Evolutionary conservation across 2,888 invertebrate species (phyloP), one percentile per base, ranked within the genome.

Genomic region (Andrena minutula): DNA sequence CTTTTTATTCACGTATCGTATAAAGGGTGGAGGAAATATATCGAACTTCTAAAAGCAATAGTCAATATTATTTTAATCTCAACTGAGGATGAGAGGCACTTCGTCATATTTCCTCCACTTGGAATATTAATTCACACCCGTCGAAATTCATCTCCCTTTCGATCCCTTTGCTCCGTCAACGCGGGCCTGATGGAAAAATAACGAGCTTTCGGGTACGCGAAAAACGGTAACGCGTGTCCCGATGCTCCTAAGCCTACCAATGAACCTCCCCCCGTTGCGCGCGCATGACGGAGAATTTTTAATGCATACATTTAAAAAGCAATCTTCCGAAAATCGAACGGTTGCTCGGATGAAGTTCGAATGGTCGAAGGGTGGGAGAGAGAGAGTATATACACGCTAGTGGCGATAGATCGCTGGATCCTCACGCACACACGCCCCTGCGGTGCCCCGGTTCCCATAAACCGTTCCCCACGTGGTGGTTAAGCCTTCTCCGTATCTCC

Each of bases 361-460:
- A 30, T 65, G 30, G 8, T 28, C 12, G 23, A 41, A 6, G 8
- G 5, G 58, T 2, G 28, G 20, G 41, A 32, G 20, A 63, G 35
- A 70, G 41, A 47, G 10, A 49, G 23, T 23, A 20, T n/a, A n/a
- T 23, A 68, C 20, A 28, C 32, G 28, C 35, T 5, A 49, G 35
- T 30, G 5, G 41, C 47, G 8, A 58, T 32, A 47, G 32, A 53
- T 51, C 64, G 41, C 41, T 53, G 56, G 30, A 35, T n/a, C 32
- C 23, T 41, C 10, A 10, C 16, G 49, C 41, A 51, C 63, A 75
- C 68, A 85, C 83, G 88, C 75, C 76, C 74, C 89, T 87, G 86
- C 82, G 41, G 82, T 85, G 89, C 86, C 84, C 85, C 84, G 88
- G 88, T 91, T 91, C 91, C 89, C 91, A 91, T 90, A 86, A 90